Evolutionary conservation across 2,888 invertebrate genomes (phyloP).

Genomic region (Aleiodes leptofemur): DNA sequence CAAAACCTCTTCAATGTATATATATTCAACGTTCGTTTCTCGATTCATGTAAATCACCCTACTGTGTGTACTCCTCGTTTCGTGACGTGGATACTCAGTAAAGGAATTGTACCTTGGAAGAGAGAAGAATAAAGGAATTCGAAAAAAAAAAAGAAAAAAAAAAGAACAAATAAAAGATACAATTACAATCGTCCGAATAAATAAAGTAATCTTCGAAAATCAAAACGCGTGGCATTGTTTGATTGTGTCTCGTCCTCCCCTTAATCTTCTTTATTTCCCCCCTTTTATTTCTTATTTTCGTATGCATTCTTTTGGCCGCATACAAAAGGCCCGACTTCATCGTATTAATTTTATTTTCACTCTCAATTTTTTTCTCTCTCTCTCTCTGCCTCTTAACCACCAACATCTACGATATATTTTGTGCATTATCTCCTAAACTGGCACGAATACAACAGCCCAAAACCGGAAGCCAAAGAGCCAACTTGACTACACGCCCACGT

Average conservation of each 20-base stretch:
- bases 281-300: conserved; percentile 1
- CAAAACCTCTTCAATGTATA: conserved; percentile 47
- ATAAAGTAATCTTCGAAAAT: conserved; percentile 30
- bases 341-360: conserved; percentile 30
- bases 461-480: conserved; percentile 51
- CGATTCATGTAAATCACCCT: conserved; percentile 57
- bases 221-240: conserved; percentile 32
- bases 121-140: conserved; percentile 22
- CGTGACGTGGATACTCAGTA: conserved; percentile 55
- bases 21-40: conserved; percentile 53
- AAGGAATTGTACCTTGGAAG: conserved; percentile 44
- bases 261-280: background rate
- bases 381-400: background rate
- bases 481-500: conserved; percentile 55
- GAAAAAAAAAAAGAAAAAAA: conserved; percentile 15
- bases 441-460: conserved; percentile 43
- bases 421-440: conserved; percentile 45
- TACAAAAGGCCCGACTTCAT: conserved; percentile 3
- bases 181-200: conserved; percentile 18
- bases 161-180: conserved; percentile 26
- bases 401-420: conserved; percentile 32
- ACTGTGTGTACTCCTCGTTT: conserved; percentile 51
- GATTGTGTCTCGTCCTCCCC: conserved; percentile 44
- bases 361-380: conserved; percentile 33
- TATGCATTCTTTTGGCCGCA: conserved; percentile 18